phyloP scores from a whole-genome alignment of 1,140 invertebrate genomes.

The Tetranychus urticae region DNA sequence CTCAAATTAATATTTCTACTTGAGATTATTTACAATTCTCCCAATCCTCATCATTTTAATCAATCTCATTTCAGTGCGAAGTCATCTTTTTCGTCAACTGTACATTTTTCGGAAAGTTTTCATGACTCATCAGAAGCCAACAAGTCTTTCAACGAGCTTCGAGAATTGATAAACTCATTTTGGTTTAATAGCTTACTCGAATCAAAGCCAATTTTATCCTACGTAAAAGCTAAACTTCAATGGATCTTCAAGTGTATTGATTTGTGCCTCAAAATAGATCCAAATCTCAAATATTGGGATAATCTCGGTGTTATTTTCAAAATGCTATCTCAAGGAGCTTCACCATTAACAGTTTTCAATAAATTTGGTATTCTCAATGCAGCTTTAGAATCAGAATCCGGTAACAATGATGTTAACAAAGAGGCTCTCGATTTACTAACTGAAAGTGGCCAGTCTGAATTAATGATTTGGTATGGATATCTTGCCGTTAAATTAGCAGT shows the following conservation, averaged over 20 bases:
- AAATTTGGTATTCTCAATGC: not conserved
- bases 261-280: not conserved
- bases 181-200: not conserved
- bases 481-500: not conserved
- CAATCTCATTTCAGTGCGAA: no score
- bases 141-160: not conserved
- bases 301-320: not conserved
- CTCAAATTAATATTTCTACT: not conserved
- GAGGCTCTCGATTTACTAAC: not conserved
- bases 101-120: no score
- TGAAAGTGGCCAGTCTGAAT: not conserved
- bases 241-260: constrained; percentile 1
- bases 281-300: no score
- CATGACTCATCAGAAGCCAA: not conserved
- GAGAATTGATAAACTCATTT: not conserved
- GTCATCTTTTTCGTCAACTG: no score
- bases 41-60: not conserved
- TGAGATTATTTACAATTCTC: not conserved
- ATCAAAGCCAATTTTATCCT: not conserved
- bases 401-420: not conserved
- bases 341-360: not conserved
- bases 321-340: not conserved
- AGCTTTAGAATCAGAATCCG: not conserved
- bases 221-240: not conserved
- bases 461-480: not conserved